Conservation (phyloP, 30 jellyfish, hydroid and myxozoan genomes). For the Turritopsis rubra region DNA sequence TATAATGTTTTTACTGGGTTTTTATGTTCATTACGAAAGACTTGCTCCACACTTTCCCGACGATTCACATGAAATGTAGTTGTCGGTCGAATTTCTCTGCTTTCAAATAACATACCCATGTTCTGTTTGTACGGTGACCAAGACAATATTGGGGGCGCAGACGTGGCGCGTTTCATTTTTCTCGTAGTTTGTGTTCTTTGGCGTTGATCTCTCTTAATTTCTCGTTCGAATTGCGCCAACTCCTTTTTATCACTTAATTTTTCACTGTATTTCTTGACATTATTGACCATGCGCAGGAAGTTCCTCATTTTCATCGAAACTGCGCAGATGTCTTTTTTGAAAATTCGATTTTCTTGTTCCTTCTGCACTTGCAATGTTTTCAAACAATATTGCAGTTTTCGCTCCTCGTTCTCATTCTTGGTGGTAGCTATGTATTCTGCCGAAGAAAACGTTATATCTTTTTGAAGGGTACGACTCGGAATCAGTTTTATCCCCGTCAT, state of each 20-base stretch:
- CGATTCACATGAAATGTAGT: background rate
- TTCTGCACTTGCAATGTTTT: background rate
- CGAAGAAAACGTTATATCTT: slow-evolving; percentile 9
- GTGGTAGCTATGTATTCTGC: background rate
- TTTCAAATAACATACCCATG: background rate
- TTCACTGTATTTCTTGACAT: background rate
- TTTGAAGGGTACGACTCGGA: slow-evolving; percentile 1
- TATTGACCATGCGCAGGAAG: background rate
- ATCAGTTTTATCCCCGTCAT: background rate
- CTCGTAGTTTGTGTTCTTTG: background rate
- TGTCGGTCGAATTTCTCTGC: background rate
- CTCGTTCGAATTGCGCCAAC: background rate
- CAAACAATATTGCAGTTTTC: background rate
- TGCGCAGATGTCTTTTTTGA: background rate
- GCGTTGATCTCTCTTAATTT: background rate
- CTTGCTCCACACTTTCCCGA: no score
- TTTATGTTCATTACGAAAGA: no score
- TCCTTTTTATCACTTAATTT: background rate
- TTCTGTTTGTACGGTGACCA: background rate
- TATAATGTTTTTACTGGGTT: background rate
- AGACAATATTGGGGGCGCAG: background rate
- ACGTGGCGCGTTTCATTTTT: background rate
- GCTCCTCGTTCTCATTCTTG: slow-evolving; percentile 16
- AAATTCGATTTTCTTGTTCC: slow-evolving; percentile 14
- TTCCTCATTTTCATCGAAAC: background rate